These are phyloP conservation scores for Carassius auratus DNA, from an alignment of 2,113 vertebrate genomes.

Conservation along the genomic window DNA sequence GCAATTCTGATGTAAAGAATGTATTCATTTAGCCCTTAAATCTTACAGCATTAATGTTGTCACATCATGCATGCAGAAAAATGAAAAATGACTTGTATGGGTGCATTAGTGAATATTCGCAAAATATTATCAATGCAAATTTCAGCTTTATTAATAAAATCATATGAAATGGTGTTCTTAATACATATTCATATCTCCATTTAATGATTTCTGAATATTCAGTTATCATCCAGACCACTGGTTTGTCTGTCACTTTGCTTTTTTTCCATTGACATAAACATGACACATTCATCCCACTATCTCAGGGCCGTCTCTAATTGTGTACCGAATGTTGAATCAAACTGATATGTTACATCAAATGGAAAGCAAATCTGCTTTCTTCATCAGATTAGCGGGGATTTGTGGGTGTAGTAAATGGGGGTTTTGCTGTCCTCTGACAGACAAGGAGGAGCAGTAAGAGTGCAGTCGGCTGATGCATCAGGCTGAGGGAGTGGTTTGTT, in stretches of 20 bases:
- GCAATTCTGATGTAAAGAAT: not conserved
- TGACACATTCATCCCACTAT: constrained; percentile 40
- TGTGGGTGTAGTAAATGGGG: constrained; percentile 65
- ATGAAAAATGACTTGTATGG: not conserved
- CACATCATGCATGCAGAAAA: constrained; percentile 5
- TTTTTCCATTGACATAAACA: constrained; percentile 44
- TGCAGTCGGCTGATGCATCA: constrained; percentile 73
- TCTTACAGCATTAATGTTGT: not conserved
- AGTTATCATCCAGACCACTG: constrained; percentile 51
- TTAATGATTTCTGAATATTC: constrained; percentile 55
- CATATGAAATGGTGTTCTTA: constrained; percentile 1
- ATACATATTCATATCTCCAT: constrained; percentile 44
- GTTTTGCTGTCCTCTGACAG: constrained; percentile 69
- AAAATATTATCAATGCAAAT: constrained; percentile 26
- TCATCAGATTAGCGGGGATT: constrained; percentile 68
- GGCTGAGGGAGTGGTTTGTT: constrained; percentile 66
- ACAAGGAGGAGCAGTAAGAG: constrained; percentile 75
- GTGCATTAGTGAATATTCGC: not conserved
- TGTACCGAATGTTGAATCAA: constrained; percentile 38
- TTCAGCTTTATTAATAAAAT: constrained; percentile 8
- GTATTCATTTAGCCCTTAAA: not conserved
- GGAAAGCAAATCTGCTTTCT: constrained; percentile 66
- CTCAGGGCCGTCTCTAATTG: constrained; percentile 31
- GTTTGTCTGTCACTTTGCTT: constrained; percentile 54
- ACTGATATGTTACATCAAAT: constrained; percentile 62